A percentile compares a stretch with the other conserved stretches of the same genome.
Conservation (phyloP, 2,888 invertebrate genomes). For the Lasioglossum oenotherae region DNA sequence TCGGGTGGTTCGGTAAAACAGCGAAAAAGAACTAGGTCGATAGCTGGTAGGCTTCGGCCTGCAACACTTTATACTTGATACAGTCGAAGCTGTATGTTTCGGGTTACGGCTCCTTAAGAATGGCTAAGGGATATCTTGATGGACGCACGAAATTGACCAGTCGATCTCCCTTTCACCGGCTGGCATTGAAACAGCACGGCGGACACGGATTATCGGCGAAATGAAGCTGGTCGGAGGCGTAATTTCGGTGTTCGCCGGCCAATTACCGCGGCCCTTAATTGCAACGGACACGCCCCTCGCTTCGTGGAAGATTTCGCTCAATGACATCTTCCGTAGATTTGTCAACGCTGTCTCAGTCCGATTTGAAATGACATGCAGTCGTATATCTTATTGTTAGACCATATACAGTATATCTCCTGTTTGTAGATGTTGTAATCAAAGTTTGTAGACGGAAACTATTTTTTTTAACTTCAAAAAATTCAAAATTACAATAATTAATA, state of each 20-base stretch:
- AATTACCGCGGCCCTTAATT: conserved; percentile 52
- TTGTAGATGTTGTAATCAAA: too few species aligned
- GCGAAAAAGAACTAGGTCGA: too few species aligned
- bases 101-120: neutral
- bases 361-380: too few species aligned
- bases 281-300: conserved; percentile 22
- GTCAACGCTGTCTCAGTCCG: too few species aligned
- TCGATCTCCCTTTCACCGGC: conserved; percentile 65
- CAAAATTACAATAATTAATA: too few species aligned
- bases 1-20: too few species aligned
- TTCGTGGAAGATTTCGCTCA: conserved; percentile 20
- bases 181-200: conserved; percentile 55
- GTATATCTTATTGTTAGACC: too few species aligned
- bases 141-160: conserved; percentile 54
- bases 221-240: conserved; percentile 38
- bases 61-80: neutral
- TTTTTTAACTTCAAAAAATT: too few species aligned
- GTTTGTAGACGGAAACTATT: too few species aligned
- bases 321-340: conserved; percentile 11
- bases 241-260: conserved; percentile 52
- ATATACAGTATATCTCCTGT: too few species aligned
- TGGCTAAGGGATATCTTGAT: conserved; percentile 18
- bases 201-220: conserved; percentile 47
- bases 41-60: too few species aligned
- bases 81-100: conserved; percentile 3